phyloP scores from a whole-genome alignment of 2,888 invertebrate genomes.

The Branchinecta sandiegonensis region DNA sequence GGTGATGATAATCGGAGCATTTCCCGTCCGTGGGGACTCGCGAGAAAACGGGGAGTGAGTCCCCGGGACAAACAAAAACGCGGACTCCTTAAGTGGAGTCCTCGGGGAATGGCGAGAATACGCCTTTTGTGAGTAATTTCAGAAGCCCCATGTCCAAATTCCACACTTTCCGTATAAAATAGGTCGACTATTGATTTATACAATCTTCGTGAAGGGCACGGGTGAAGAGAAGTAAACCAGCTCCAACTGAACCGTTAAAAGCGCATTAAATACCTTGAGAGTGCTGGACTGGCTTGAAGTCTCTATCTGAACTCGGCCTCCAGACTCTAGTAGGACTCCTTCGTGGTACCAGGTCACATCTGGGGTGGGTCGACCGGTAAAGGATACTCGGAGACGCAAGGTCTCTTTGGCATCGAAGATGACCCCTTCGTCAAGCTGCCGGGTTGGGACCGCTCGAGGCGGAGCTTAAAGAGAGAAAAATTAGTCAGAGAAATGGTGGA shows the following conservation, averaged over 20 bases:
- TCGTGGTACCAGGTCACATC: slow-evolving; percentile 69
- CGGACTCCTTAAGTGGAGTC: no score
- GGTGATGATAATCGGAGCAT: no score
- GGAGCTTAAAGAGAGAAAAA: slow-evolving; percentile 42
- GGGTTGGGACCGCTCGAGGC: slow-evolving; percentile 56
- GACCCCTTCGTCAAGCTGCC: slow-evolving; percentile 73
- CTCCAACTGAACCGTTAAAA: neutral
- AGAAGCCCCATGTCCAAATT: no score
- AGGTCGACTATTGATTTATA: no score
- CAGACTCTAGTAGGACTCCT: slow-evolving; percentile 45
- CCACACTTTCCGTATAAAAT: no score
- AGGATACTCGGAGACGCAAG: slow-evolving; percentile 63
- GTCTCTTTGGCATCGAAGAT: slow-evolving; percentile 73
- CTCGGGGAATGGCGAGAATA: no score
- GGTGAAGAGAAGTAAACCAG: no score
- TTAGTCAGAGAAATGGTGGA: neutral
- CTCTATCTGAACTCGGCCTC: slow-evolving; percentile 52
- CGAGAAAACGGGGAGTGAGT: no score
- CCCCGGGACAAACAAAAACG: no score
- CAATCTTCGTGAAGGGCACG: no score
- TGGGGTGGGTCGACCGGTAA: slow-evolving; percentile 73
- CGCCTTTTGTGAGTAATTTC: no score
- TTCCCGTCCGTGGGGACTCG: no score
- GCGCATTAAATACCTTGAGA: slow-evolving; percentile 45
- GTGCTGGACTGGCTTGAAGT: slow-evolving; percentile 48